phyloP scores from a whole-genome alignment of 2,888 invertebrate genomes.

The Marasmarcha lunaedactyla region DNA sequence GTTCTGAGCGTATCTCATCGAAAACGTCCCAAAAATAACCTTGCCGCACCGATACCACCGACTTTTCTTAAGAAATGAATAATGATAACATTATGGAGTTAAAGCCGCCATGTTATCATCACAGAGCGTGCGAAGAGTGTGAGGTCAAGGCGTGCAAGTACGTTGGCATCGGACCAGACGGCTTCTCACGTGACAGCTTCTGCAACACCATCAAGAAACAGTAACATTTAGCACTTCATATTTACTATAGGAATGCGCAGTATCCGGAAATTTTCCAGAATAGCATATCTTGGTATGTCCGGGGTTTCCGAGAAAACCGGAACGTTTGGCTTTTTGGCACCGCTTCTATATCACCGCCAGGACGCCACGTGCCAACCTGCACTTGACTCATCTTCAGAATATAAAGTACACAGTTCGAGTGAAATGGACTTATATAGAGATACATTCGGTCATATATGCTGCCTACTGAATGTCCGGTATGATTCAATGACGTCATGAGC shows the following conservation, averaged over 20 bases:
- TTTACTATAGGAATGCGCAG: too few species aligned
- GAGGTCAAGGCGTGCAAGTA: slow-evolving; percentile 54
- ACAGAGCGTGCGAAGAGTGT: too few species aligned
- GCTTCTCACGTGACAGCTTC: slow-evolving; percentile 15
- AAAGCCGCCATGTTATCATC: too few species aligned
- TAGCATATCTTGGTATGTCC: slow-evolving; percentile 19
- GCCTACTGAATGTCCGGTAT: too few species aligned
- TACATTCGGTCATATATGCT: too few species aligned
- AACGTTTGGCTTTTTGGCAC: slow-evolving; percentile 28
- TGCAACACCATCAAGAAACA: slow-evolving; percentile 9
- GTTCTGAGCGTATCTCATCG: too few species aligned
- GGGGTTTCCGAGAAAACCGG: slow-evolving; percentile 32
- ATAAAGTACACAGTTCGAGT: slow-evolving; percentile 4
- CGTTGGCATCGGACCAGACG: slow-evolving; percentile 55
- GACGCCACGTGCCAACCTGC: slow-evolving; percentile 25
- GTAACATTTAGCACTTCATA: too few species aligned
- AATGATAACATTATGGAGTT: too few species aligned
- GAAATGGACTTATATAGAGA: not conserved
- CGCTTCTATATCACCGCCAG: slow-evolving; percentile 17
- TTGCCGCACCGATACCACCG: too few species aligned
- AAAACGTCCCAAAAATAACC: too few species aligned
- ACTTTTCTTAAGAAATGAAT: too few species aligned
- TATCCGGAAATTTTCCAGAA: too few species aligned
- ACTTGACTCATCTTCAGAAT: slow-evolving; percentile 25
- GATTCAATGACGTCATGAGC: slow-evolving; percentile 14